phyloP scores from a whole-genome alignment of 2,888 invertebrate species.

The Aphrophora alni region DNA sequence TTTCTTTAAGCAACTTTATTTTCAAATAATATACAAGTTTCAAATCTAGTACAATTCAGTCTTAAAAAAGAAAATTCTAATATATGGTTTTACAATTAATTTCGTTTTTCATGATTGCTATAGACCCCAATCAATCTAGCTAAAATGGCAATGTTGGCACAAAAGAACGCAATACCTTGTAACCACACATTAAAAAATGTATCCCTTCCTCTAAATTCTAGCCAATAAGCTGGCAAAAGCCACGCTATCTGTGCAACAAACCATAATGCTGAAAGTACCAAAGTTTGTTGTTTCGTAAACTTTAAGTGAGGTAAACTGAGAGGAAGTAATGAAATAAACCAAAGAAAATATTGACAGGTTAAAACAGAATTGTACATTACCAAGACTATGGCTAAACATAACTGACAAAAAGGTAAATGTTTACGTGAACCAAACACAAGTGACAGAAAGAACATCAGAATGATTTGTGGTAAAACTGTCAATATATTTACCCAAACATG shows the following conservation, averaged over 20 bases:
- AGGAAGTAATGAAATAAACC: slow-evolving; percentile 92
- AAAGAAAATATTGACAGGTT: slow-evolving; percentile 97
- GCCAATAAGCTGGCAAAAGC: slow-evolving; percentile 87
- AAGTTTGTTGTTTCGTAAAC: slow-evolving; percentile 60
- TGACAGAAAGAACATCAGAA: slow-evolving; percentile 69
- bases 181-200: slow-evolving; percentile 86
- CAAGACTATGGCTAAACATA: slow-evolving; percentile 83
- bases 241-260: slow-evolving; percentile 79
- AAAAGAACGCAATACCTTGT: slow-evolving; percentile 82
- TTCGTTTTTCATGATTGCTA: slow-evolving; percentile 3
- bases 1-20: not conserved
- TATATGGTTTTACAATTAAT: not conserved
- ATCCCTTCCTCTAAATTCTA: slow-evolving; percentile 88
- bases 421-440: slow-evolving; percentile 69
- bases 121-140: slow-evolving; percentile 50
- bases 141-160: slow-evolving; percentile 77
- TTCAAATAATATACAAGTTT: not conserved
- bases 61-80: not conserved
- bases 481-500: slow-evolving; percentile 68
- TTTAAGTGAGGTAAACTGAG: slow-evolving; percentile 75
- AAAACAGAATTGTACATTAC: slow-evolving; percentile 95
- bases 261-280: slow-evolving; percentile 67
- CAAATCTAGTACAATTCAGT: not conserved
- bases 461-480: slow-evolving; percentile 71
- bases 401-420: slow-evolving; percentile 83